Evolutionary conservation across 2,797 vertebrate species (phyloP).

Genomic region (Manis crassicaudata): DNA sequence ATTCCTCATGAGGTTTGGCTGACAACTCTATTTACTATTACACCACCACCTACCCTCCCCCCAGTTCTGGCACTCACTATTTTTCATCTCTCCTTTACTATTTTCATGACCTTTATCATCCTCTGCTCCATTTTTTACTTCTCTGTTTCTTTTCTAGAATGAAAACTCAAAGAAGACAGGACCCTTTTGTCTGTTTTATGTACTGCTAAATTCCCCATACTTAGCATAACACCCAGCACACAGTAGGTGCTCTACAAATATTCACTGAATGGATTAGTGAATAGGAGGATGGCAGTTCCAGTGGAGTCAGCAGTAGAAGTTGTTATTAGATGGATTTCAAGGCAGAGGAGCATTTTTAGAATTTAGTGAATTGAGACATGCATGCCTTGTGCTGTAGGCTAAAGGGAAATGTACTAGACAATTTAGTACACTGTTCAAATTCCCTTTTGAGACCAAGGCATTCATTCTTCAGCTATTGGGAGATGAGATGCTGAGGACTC

Average conservation of each 20-base stretch:
- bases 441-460: background rate
- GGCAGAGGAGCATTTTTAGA: background rate
- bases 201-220: background rate
- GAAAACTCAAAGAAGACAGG: background rate
- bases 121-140: background rate
- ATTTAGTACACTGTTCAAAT: background rate
- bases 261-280: background rate
- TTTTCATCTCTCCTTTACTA: constrained; percentile 13
- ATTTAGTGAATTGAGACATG: background rate
- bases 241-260: background rate
- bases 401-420: background rate
- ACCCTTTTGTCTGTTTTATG: background rate
- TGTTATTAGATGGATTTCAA: background rate
- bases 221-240: background rate
- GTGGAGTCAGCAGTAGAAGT: background rate
- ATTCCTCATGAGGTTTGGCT: background rate
- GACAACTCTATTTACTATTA: background rate
- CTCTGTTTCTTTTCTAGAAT: background rate
- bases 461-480: background rate
- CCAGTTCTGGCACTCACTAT: background rate
- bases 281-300: too few species aligned
- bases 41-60: background rate
- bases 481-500: background rate
- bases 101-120: background rate
- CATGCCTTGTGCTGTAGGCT: background rate